phyloP scores from a whole-genome alignment of 1,140 invertebrate genomes.

The Habropoda laboriosa region DNA sequence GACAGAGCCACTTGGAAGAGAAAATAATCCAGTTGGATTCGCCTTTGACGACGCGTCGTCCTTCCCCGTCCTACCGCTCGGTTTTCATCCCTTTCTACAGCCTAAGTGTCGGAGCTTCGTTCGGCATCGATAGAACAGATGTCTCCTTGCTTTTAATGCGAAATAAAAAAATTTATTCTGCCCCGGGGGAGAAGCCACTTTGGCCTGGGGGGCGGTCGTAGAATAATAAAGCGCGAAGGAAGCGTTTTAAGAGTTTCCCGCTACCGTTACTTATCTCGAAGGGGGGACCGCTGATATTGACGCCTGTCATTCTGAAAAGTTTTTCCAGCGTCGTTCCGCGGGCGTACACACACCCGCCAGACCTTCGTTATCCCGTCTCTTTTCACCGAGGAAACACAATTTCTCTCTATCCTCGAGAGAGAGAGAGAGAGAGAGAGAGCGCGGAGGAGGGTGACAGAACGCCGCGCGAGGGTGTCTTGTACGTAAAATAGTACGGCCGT shows the following conservation, averaged over 20 bases:
- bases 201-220: neutral
- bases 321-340: neutral
- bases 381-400: neutral
- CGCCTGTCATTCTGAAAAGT: conserved; percentile 46
- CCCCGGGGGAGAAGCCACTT: neutral
- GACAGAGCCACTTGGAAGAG: neutral
- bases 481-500: no score
- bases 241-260: conserved; percentile 27
- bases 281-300: conserved; percentile 49
- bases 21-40: conserved; percentile 32
- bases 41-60: conserved; percentile 2
- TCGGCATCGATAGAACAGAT: conserved; percentile 7
- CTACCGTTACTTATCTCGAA: conserved; percentile 21
- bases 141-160: conserved; percentile 4
- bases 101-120: no score
- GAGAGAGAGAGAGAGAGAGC: no score
- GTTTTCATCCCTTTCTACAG: no score
- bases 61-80: neutral
- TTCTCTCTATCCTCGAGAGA: neutral
- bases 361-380: neutral
- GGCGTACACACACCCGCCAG: neutral
- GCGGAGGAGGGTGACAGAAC: no score
- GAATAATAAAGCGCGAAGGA: conserved; percentile 44
- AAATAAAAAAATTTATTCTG: conserved; percentile 26
- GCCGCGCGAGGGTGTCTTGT: neutral